Percentiles rank a stretch among this genome's conserved stretches.
phyloP scores from a whole-genome alignment of 1,140 invertebrate genomes.

The Leptinotarsa texana region DNA sequence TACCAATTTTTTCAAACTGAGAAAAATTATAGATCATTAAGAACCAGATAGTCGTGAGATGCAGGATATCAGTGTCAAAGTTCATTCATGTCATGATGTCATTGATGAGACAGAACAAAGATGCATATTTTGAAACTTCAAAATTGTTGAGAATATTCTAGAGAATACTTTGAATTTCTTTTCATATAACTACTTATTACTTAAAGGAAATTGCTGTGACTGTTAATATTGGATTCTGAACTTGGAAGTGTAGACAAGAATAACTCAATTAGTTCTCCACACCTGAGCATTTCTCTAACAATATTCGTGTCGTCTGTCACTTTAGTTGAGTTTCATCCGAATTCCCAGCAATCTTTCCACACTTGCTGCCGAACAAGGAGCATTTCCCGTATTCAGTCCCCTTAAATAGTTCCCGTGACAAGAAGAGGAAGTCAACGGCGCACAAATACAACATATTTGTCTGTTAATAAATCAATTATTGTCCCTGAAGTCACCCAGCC shows the following conservation, averaged over 20 bases:
- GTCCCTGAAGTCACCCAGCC: conserved; percentile 17
- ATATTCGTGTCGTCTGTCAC: neutral
- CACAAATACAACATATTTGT: conserved; percentile 11
- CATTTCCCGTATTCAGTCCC: conserved; percentile 10
- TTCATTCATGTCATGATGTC: no score
- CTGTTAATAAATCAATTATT: conserved; percentile 23
- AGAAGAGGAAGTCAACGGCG: neutral
- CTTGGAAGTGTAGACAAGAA: neutral
- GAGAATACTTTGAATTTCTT: no score
- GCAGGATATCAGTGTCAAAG: no score
- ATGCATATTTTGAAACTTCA: no score
- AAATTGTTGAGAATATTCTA: no score
- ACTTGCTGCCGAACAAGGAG: neutral
- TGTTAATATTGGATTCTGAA: no score
- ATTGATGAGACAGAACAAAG: no score
- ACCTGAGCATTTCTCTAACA: conserved; percentile 1
- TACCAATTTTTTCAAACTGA: no score
- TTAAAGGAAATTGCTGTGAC: no score
- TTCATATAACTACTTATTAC: no score
- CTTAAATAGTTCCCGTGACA: conserved; percentile 14
- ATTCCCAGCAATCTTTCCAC: conserved; percentile 8
- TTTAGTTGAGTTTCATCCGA: neutral
- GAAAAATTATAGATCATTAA: no score
- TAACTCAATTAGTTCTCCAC: conserved; percentile 4
- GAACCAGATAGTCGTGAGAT: no score